Evolutionary conservation across 2,888 invertebrate species (phyloP).

Genomic region (Unio delphinus): DNA sequence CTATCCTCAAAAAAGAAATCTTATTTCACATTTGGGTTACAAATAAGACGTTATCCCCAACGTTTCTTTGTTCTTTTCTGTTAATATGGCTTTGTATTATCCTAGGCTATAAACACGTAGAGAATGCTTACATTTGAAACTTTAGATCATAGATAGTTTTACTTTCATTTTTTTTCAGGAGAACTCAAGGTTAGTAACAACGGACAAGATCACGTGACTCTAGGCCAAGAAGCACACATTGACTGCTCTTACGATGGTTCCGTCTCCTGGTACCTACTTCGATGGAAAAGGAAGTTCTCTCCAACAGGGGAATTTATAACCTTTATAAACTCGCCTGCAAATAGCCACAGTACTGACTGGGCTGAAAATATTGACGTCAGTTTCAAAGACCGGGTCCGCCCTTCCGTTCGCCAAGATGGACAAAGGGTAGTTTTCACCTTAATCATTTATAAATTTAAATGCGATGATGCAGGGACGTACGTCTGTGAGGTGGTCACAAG

Average conservation of each 20-base stretch:
- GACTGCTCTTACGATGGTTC: neutral
- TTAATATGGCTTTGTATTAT: too few relatives aligned
- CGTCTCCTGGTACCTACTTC: constrained; percentile 12
- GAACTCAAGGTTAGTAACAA: too few relatives aligned
- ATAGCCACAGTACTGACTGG: constrained; percentile 4
- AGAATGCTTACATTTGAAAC: too few relatives aligned
- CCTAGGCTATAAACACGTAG: too few relatives aligned
- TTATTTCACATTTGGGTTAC: too few relatives aligned
- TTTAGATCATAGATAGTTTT: too few relatives aligned
- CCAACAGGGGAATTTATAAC: neutral
- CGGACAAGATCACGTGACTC: too few relatives aligned
- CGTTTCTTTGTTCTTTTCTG: too few relatives aligned
- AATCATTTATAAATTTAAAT: constrained; percentile 15
- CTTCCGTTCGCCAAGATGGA: neutral
- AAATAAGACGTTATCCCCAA: too few relatives aligned
- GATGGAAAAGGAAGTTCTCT: constrained; percentile 8
- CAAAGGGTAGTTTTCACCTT: constrained; percentile 5
- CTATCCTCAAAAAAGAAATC: too few relatives aligned
- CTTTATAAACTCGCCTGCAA: constrained; percentile 6
- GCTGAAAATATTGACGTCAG: constrained; percentile 4
- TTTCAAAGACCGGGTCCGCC: constrained; percentile 14
- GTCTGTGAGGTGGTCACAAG: constrained; percentile 14
- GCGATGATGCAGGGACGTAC: constrained; percentile 18
- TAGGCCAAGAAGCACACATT: too few relatives aligned
- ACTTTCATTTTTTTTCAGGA: too few relatives aligned